Evolutionary conservation across 1,140 invertebrate species (phyloP), one percentile per base, ranked within the genome.

Genomic region (Saccostrea echinata): DNA sequence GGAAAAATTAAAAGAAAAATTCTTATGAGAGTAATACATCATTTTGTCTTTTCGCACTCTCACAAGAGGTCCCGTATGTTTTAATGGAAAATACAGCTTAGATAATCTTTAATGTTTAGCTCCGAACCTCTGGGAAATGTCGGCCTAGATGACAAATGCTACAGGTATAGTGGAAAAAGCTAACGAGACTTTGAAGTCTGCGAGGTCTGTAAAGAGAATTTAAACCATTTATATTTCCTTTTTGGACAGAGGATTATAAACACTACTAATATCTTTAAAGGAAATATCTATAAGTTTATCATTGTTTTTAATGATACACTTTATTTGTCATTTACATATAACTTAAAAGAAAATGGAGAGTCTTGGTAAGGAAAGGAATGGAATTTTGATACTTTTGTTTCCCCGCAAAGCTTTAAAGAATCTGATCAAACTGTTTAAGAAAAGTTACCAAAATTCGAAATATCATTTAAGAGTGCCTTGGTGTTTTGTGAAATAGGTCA

Each of bases 231-330:
- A 64, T 64, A n/a, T 64, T 64, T 64, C 57, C 8, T 13, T 24
- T 76, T 33, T 76, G 30, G 68, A 76, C 68, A 76, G 68, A 2
- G 68, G 68, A 76, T 76, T 76, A 76, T 16, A 33, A 76, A 76
- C 68, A 76, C 68, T 30, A 8, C 6, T 43, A 33, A 76, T 76
- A 33, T 76, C 68, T 76, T 76, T 30, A 76, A 76, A 30, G 57
- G 30, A 16, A 16, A 27, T 11, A 76, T 30, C 27, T 16, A 30
- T 30, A 27, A 16, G 16, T 76, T 76, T 76, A 27, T 30, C 68
- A 76, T 33, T 76, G 68, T 61, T 76, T 76, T 76, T 16, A 76
- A 76, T 30, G 68, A 76, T 12, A 33, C n/a, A n/a, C 27, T 30
- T 30, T 76, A 76, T 76, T 76, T 33, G 68, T 30, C 68, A 30